These are phyloP conservation scores for Orcinus orca DNA, from an alignment of 2,113 vertebrate genomes.

Conservation along the genomic window DNA sequence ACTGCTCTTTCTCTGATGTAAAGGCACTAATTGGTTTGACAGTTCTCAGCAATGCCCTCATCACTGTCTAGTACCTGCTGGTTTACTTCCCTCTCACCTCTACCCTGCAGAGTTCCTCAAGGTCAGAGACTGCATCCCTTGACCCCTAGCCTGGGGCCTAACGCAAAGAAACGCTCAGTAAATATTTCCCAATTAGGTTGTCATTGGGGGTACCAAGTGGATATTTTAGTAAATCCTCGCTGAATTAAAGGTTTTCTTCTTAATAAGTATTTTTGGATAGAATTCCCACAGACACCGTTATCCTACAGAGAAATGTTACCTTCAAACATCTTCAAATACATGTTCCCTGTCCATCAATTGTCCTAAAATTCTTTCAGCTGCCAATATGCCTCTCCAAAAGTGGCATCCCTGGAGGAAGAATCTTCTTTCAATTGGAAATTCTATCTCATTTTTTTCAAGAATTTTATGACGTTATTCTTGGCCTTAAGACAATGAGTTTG, in stretches of 20 bases:
- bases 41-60: neutral
- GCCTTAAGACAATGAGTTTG: conserved; percentile 23
- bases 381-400: conserved; percentile 9
- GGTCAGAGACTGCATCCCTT: neutral
- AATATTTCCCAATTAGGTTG: conserved; percentile 27
- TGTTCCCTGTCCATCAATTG: neutral
- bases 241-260: neutral
- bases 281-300: conserved; percentile 3
- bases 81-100: neutral
- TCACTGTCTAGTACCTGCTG: neutral
- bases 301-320: neutral
- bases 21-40: neutral
- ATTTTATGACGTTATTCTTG: neutral
- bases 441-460: neutral
- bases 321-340: conserved; percentile 42
- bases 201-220: neutral
- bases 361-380: conserved; percentile 39
- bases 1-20: neutral
- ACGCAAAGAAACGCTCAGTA: conserved; percentile 32
- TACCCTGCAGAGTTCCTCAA: neutral
- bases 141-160: neutral
- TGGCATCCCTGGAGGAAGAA: neutral
- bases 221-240: conserved; percentile 1
- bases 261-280: neutral
- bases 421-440: neutral